Conservation (phyloP, 2,113 vertebrate genomes). For the Archocentrus centrarchus region DNA sequence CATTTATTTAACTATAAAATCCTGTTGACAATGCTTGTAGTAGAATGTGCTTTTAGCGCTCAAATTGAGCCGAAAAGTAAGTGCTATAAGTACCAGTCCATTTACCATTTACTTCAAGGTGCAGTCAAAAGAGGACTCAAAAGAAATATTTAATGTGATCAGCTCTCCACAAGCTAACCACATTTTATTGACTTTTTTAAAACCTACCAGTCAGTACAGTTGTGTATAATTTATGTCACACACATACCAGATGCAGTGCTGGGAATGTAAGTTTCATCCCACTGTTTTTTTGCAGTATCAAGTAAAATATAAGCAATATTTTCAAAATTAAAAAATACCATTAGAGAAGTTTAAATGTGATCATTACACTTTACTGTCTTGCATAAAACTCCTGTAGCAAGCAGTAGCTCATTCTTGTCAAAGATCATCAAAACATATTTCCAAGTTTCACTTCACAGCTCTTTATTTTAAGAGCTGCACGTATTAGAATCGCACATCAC, state of each 20-base stretch:
- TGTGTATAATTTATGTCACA: neutral
- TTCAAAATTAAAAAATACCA: rapidly evolving
- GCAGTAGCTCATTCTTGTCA: too few relatives aligned
- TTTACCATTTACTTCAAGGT: neutral
- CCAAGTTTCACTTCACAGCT: too few relatives aligned
- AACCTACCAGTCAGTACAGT: neutral
- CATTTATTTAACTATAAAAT: neutral
- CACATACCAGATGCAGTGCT: rapidly evolving
- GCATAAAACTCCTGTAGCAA: too few relatives aligned
- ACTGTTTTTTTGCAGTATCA: rapidly evolving
- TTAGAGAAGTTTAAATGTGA: too few relatives aligned
- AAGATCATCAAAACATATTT: too few relatives aligned
- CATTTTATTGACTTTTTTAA: neutral
- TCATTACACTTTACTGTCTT: too few relatives aligned
- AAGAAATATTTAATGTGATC: neutral
- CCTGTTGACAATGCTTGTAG: neutral
- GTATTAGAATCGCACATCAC: too few relatives aligned
- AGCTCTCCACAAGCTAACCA: rapidly evolving
- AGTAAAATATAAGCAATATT: rapidly evolving
- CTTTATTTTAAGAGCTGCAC: too few relatives aligned
- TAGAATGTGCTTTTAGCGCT: neutral
- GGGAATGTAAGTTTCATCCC: rapidly evolving
- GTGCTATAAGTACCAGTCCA: rapidly evolving
- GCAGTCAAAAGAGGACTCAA: neutral
- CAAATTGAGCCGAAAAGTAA: neutral